Base-by-base conservation (phyloP, 2,888 invertebrate species). In the Chloroclystis v-ata region DNA sequence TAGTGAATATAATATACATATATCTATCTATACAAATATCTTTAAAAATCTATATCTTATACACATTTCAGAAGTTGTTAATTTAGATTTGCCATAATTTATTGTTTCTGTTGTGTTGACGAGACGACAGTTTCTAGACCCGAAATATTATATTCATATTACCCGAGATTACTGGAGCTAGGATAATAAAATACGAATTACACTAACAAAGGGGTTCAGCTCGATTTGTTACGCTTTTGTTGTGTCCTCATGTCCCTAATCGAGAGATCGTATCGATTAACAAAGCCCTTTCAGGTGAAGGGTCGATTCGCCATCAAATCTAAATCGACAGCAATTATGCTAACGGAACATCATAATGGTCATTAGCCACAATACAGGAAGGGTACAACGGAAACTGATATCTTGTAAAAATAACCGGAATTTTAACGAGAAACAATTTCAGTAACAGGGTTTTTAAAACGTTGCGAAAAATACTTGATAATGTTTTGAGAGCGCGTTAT, bases 251-350 rank as follows among this genome's bases (percentile, higher is more conserved):
- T 28, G 38, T 14, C 33, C 35, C 37, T 39, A 45, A 39, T 51
- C 45, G 47, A 43, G 40, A 56, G 51, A 60, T 56, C 40, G 52
- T 52, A 49, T 49, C 58, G 43, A 54, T 57, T 52, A 54, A 52
- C 47, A 56, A 47, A 49, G 47, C 52, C 42, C 52, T 50, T 52
- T 46, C 41, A 53, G 59, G 46, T 49, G 51, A 50, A 42, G 46
- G 55, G 55, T 49, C 55, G 56, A 58, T 59, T 57, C 50, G 50
- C 50, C 49, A 59, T 59, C 49, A 53, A 54, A 59, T 57, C 51
- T 57, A 58, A 57, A 59, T 61, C 53, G 61, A 48, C 54, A 48
- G 40, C 59, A 54, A 56, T 59, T 54, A 56, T 42, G 52, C 49
- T 52, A 55, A 56, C 54, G 51, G 43, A 44, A 54, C 54, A 52